phyloP scores from a whole-genome alignment of 2,888 invertebrate species.

The Bugula neritina region DNA sequence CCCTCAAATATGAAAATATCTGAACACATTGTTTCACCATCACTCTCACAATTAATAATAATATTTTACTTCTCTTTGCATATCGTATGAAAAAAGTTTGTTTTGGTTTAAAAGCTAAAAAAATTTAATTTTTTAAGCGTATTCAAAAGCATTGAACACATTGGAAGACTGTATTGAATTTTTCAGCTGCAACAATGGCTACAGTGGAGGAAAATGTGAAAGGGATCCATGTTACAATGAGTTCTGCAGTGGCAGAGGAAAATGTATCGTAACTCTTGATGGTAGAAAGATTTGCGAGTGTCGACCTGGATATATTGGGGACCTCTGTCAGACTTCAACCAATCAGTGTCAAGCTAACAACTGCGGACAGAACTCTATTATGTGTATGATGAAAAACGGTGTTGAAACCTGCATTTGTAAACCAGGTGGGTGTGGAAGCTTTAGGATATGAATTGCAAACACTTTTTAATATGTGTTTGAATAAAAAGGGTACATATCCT shows the following conservation, averaged over 20 bases:
- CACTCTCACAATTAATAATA: too few species aligned
- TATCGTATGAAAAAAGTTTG: too few species aligned
- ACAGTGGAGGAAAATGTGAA: slow-evolving; percentile 1
- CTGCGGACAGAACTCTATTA: background rate
- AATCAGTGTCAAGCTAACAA: background rate
- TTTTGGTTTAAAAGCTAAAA: too few species aligned
- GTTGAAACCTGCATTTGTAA: background rate
- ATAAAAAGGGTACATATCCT: too few species aligned
- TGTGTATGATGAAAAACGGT: background rate
- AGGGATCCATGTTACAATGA: slow-evolving; percentile 8
- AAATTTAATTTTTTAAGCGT: too few species aligned
- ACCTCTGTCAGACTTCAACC: background rate
- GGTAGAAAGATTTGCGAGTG: background rate
- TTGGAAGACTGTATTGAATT: too few species aligned
- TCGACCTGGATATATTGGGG: background rate
- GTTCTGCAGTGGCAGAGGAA: slow-evolving; percentile 1
- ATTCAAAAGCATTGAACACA: too few species aligned
- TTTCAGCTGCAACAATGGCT: background rate
- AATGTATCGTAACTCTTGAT: background rate
- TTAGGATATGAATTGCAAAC: too few species aligned
- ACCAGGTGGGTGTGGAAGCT: slow-evolving; percentile 13
- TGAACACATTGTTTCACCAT: too few species aligned
- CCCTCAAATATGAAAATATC: too few species aligned
- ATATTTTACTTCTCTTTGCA: too few species aligned
- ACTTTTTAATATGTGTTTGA: too few species aligned